These are phyloP conservation scores for Tribolium castaneum DNA, from an alignment of 1,140 invertebrate species.

Conservation along the genomic window DNA sequence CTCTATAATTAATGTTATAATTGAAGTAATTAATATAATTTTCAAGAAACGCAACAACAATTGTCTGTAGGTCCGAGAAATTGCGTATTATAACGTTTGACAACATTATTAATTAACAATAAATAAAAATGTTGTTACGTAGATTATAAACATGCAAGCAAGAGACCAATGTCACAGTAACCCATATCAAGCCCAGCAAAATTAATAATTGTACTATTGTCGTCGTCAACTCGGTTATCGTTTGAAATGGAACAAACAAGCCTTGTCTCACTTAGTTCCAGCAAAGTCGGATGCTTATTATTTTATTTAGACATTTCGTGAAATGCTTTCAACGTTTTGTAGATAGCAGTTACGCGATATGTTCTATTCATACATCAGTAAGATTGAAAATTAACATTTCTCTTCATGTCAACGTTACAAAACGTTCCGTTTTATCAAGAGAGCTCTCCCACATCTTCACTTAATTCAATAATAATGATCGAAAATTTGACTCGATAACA, in stretches of 20 bases:
- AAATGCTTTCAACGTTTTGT: neutral
- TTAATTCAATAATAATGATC: neutral
- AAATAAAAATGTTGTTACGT: neutral
- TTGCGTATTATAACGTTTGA: neutral
- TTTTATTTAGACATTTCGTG: neutral
- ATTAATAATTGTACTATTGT: slow-evolving; percentile 1
- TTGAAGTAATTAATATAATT: too few species aligned
- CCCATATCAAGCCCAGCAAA: slow-evolving; percentile 8
- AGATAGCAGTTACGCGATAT: neutral
- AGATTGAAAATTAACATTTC: neutral
- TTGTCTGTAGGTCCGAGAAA: neutral
- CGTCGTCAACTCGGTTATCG: neutral
- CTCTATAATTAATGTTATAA: neutral
- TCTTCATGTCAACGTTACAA: neutral
- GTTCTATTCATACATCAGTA: neutral
- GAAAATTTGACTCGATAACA: neutral
- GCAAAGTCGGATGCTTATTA: slow-evolving; percentile 22
- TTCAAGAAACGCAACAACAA: neutral
- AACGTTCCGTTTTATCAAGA: neutral
- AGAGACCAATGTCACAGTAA: slow-evolving; percentile 30
- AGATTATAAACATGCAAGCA: neutral
- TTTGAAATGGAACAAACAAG: slow-evolving; percentile 10
- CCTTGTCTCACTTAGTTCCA: slow-evolving; percentile 35
- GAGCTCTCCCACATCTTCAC: neutral
- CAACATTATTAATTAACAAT: slow-evolving; percentile 10